Evolutionary conservation across 2,888 invertebrate genomes (phyloP).

Genomic region (Caenorhabditis japonica): DNA sequence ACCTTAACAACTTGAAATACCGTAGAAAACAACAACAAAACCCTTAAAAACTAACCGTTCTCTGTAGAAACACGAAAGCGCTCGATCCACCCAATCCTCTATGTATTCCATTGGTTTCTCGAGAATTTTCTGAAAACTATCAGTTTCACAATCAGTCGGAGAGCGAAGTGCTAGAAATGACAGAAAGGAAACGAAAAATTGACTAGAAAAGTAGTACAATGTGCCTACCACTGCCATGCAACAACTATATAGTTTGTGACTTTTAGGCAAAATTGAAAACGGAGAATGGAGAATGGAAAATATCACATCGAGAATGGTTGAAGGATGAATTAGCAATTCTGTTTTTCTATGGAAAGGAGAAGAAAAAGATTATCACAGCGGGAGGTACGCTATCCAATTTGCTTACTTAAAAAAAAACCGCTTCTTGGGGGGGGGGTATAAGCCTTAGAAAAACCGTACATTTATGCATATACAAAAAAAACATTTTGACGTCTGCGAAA

Average conservation of each 20-base stretch:
- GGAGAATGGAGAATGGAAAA: conserved; percentile 4
- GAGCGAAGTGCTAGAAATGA: not conserved
- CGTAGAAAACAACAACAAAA: too few relatives aligned
- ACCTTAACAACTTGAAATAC: too few relatives aligned
- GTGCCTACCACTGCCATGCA: not conserved
- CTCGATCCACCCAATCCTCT: conserved; percentile 68
- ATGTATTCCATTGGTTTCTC: conserved; percentile 55
- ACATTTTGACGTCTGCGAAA: conserved; percentile 5
- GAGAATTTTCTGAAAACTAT: not conserved
- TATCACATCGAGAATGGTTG: not conserved
- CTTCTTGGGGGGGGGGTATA: conserved; percentile 38
- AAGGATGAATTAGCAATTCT: too few relatives aligned
- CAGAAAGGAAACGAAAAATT: not conserved
- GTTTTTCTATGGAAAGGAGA: too few relatives aligned
- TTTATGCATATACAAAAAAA: conserved; percentile 5
- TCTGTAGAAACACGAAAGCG: conserved; percentile 62
- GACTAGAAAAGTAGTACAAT: not conserved
- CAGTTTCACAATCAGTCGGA: too few relatives aligned
- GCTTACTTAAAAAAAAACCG: conserved; percentile 12
- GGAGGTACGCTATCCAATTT: conserved; percentile 21
- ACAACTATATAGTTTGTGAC: too few relatives aligned
- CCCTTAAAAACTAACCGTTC: conserved; percentile 35
- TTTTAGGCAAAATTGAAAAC: not conserved
- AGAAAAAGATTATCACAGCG: conserved; percentile 40
- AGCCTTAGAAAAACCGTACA: conserved; percentile 13